These are phyloP conservation scores for Eristalis tenax DNA, from an alignment of 2,888 invertebrate genomes.

Conservation along the genomic window DNA sequence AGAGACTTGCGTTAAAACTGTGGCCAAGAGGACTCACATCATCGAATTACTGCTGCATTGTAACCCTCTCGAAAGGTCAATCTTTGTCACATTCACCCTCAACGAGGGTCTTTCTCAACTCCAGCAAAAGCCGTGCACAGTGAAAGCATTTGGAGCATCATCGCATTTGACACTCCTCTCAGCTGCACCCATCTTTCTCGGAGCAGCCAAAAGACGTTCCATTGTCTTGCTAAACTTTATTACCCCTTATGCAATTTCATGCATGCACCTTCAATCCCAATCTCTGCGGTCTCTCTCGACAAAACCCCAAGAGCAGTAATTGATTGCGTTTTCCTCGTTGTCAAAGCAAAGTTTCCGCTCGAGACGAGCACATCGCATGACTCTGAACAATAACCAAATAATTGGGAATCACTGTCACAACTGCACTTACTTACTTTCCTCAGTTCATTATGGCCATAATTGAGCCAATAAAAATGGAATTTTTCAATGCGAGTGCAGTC, in stretches of 20 bases:
- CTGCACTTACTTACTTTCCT: constrained; percentile 38
- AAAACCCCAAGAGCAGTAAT: constrained; percentile 24
- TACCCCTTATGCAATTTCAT: constrained; percentile 7
- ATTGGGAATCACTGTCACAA: constrained; percentile 52
- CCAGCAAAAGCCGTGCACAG: background rate
- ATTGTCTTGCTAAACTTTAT: constrained; percentile 23
- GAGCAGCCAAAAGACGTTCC: background rate
- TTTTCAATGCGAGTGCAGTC: constrained; percentile 15
- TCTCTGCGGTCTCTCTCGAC: background rate
- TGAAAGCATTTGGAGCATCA: background rate
- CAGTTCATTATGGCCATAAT: constrained; percentile 34
- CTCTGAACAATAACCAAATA: constrained; percentile 32
- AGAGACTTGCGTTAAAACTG: background rate
- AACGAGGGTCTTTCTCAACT: background rate
- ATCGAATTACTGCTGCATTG: too few relatives aligned
- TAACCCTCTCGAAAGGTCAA: background rate
- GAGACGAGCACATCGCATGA: constrained; percentile 64
- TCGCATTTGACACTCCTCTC: too few relatives aligned
- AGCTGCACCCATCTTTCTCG: background rate
- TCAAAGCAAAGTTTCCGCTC: constrained; percentile 58
- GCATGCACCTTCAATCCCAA: constrained; percentile 1
- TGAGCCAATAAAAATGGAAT: constrained; percentile 39
- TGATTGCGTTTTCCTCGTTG: constrained; percentile 28
- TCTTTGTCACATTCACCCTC: background rate
- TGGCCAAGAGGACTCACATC: background rate